Conservation (phyloP, 1,140 invertebrate species). For the Chrysomallon squamiferum region DNA sequence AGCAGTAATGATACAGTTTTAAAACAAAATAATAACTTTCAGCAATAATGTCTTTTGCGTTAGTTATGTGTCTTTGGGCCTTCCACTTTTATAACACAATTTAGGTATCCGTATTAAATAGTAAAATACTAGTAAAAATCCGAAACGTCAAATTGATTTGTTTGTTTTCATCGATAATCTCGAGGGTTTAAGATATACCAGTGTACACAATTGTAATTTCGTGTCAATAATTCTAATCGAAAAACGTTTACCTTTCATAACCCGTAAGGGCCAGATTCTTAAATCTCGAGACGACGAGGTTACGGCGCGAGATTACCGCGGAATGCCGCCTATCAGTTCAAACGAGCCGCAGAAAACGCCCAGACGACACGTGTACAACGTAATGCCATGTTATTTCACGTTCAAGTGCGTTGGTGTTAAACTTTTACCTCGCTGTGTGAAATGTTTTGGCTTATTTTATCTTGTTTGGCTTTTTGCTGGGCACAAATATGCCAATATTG, state of each 20-base stretch:
- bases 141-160: background rate
- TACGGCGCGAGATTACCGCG: background rate
- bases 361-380: background rate
- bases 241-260: conserved; percentile 6
- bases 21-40: too few relatives aligned
- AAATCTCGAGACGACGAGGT: background rate
- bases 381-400: too few relatives aligned
- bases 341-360: background rate
- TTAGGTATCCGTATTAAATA: too few relatives aligned
- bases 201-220: conserved; percentile 9
- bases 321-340: background rate
- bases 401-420: background rate
- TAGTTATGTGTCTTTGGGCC: too few relatives aligned
- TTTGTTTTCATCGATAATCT: background rate
- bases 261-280: conserved; percentile 2
- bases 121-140: background rate
- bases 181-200: background rate
- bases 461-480: background rate
- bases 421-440: conserved; percentile 5
- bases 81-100: too few relatives aligned
- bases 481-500: background rate
- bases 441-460: conserved; percentile 1
- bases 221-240: conserved; percentile 7
- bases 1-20: too few relatives aligned
- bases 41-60: too few relatives aligned